phyloP scores from a whole-genome alignment of 2,113 vertebrate species.

The Zosterops pallidus region DNA sequence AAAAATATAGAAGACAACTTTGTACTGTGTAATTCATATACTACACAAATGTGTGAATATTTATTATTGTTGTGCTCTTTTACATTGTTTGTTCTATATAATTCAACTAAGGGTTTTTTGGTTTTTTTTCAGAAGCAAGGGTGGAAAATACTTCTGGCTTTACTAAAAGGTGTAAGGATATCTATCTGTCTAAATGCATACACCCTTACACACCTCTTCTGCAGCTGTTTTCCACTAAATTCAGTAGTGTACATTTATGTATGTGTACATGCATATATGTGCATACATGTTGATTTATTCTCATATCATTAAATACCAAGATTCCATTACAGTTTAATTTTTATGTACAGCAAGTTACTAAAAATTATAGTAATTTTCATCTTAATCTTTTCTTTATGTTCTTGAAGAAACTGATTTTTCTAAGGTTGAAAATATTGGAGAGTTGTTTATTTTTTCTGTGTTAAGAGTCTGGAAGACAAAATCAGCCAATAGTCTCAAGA shows the following conservation, averaged over 20 bases:
- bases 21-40: not conserved
- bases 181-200: not conserved
- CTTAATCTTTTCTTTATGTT: not conserved
- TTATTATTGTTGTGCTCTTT: not conserved
- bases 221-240: not conserved
- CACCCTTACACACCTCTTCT: not conserved
- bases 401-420: not conserved
- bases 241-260: not conserved
- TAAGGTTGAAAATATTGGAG: not conserved
- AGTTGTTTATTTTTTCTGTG: not conserved
- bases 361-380: not conserved
- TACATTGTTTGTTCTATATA: not conserved
- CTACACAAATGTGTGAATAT: not conserved
- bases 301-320: not conserved
- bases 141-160: not conserved
- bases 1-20: not conserved
- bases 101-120: not conserved
- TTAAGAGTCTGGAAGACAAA: not conserved
- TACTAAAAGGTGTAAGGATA: not conserved
- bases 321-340: not conserved
- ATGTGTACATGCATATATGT: accelerated
- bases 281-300: not conserved
- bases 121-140: not conserved
- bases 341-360: not conserved
- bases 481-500: not conserved